A percentile compares a stretch with the other conserved stretches of the same genome.
These are phyloP conservation scores for Heterodera schachtii DNA, from an alignment of 1,140 invertebrate genomes.

Conservation along the genomic window DNA sequence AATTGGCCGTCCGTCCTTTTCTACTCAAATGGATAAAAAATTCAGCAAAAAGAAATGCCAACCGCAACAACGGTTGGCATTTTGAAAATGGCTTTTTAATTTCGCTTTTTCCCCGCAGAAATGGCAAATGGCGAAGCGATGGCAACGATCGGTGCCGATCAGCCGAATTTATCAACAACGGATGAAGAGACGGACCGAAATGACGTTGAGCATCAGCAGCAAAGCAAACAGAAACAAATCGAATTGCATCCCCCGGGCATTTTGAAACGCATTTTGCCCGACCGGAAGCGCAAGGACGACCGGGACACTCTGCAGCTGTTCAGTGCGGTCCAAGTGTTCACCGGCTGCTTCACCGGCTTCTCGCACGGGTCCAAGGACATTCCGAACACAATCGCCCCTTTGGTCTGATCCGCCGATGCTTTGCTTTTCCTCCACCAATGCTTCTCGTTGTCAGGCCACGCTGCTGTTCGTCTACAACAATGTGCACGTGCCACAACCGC, in stretches of 20 bases:
- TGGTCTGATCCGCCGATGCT: constrained; percentile 16
- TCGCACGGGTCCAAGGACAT: constrained; percentile 80
- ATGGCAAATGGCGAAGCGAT: background rate
- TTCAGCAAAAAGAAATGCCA: no score
- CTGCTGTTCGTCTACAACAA: constrained; percentile 33
- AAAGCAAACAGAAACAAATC: background rate
- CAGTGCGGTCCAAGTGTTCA: constrained; percentile 49
- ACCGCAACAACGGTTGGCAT: no score
- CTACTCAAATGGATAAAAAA: constrained; percentile 34
- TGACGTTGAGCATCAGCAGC: background rate
- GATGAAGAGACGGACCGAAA: background rate
- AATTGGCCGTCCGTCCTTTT: constrained; percentile 30
- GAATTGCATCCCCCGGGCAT: constrained; percentile 20
- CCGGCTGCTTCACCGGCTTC: constrained; percentile 53
- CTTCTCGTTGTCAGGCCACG: constrained; percentile 27
- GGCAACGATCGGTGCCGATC: background rate
- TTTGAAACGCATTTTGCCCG: constrained; percentile 50
- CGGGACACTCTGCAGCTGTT: constrained; percentile 44
- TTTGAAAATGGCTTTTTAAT: no score
- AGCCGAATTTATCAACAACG: no score
- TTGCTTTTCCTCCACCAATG: constrained; percentile 1
- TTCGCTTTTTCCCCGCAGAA: no score
- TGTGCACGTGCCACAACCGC: constrained; percentile 13
- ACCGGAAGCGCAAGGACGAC: constrained; percentile 33
- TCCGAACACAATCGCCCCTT: constrained; percentile 39